These are phyloP conservation scores for Tetragonula carbonaria DNA, from an alignment of 2,888 invertebrate species.

Conservation along the genomic window DNA sequence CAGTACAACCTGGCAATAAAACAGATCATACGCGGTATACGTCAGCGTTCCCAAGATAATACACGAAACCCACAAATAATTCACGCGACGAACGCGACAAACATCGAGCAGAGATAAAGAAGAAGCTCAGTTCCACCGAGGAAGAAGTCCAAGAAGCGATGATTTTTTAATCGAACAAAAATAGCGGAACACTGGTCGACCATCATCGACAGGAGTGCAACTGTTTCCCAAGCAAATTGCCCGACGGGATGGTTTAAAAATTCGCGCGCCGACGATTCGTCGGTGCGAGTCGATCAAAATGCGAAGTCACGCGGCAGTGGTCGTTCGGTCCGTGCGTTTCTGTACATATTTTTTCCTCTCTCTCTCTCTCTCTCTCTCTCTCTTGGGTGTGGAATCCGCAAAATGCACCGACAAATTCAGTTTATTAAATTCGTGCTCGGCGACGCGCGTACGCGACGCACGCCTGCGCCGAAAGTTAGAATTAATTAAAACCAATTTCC, in stretches of 20 bases:
- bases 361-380: too few species aligned
- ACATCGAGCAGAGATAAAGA: too few species aligned
- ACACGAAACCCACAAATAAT: too few species aligned
- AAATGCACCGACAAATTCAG: constrained; percentile 34
- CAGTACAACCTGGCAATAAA: too few species aligned
- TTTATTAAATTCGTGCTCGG: constrained; percentile 58
- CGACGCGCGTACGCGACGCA: constrained; percentile 39
- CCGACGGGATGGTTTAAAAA: constrained; percentile 11
- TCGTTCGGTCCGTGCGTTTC: neutral
- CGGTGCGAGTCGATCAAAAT: constrained; percentile 19
- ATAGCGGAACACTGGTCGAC: neutral
- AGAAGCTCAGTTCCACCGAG: too few species aligned
- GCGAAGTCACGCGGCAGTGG: constrained; percentile 14
- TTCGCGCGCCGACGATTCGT: neutral
- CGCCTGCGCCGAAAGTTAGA: constrained; percentile 43
- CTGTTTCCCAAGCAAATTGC: neutral
- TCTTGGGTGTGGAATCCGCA: neutral
- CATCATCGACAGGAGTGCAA: neutral
- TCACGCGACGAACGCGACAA: too few species aligned
- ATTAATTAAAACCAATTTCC: constrained; percentile 62
- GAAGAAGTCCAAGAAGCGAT: neutral
- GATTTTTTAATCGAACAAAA: neutral
- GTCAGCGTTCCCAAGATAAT: too few species aligned
- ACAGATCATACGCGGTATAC: too few species aligned
- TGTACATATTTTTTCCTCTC: neutral